Evolutionary conservation across 1,140 invertebrate species (phyloP).

Genomic region (Chrysomallon squamiferum): DNA sequence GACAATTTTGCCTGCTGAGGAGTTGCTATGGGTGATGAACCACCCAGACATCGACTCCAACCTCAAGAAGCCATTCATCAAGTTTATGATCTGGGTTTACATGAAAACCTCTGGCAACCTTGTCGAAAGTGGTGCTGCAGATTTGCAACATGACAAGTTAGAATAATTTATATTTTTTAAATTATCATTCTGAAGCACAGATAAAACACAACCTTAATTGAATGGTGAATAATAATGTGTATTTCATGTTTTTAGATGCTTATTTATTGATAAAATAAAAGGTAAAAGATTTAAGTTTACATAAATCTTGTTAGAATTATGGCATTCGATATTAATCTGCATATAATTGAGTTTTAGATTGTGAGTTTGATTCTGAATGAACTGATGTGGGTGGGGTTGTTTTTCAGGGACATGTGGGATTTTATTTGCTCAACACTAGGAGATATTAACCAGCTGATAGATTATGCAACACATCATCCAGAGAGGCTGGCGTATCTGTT

Average conservation of each 20-base stretch:
- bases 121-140: constrained; percentile 60
- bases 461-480: constrained; percentile 41
- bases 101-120: constrained; percentile 57
- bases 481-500: constrained; percentile 48
- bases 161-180: constrained; percentile 9
- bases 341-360: no score
- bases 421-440: constrained; percentile 47
- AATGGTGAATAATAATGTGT: no score
- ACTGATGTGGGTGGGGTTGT: no score
- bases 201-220: no score
- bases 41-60: constrained; percentile 55
- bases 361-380: no score
- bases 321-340: no score
- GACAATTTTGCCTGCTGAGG: constrained; percentile 60
- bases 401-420: constrained; percentile 55
- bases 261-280: no score
- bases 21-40: constrained; percentile 58
- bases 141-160: constrained; percentile 62
- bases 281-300: no score
- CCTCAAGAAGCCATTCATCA: constrained; percentile 60
- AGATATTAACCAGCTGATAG: constrained; percentile 51
- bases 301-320: no score
- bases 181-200: no score
- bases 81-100: constrained; percentile 63
- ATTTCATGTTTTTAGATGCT: no score